These are phyloP conservation scores for Naja naja DNA, from an alignment of 2,113 vertebrate species.

Conservation along the genomic window DNA sequence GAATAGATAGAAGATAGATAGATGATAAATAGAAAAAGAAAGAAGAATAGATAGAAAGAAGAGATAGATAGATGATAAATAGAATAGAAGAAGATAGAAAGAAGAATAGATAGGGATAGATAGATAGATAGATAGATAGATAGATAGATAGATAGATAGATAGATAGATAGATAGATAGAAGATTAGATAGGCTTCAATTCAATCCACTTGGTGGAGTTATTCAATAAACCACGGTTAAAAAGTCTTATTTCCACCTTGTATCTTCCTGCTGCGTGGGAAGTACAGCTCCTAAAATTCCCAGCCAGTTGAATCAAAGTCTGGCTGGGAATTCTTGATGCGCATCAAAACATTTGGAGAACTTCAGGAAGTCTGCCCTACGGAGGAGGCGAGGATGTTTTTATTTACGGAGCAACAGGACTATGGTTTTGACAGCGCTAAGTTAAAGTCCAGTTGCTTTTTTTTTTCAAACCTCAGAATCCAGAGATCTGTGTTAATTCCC, in stretches of 20 bases:
- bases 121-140: no score
- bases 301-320: background rate
- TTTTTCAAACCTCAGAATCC: constrained; percentile 8
- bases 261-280: background rate
- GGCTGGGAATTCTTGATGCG: background rate
- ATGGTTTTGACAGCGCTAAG: background rate
- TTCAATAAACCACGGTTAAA: background rate
- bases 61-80: no score
- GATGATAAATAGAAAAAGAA: no score
- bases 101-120: no score
- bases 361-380: background rate
- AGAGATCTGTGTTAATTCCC: fast-evolving
- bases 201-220: background rate
- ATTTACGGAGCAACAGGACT: background rate
- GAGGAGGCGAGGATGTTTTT: background rate
- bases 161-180: no score
- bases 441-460: background rate
- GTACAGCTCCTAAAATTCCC: background rate
- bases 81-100: no score
- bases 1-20: no score
- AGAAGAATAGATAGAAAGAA: no score
- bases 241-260: background rate
- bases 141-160: no score
- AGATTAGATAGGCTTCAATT: no score
- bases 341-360: background rate